Conservation (phyloP, 2,888 invertebrate species). For the Brachyopa scutellaris region DNA sequence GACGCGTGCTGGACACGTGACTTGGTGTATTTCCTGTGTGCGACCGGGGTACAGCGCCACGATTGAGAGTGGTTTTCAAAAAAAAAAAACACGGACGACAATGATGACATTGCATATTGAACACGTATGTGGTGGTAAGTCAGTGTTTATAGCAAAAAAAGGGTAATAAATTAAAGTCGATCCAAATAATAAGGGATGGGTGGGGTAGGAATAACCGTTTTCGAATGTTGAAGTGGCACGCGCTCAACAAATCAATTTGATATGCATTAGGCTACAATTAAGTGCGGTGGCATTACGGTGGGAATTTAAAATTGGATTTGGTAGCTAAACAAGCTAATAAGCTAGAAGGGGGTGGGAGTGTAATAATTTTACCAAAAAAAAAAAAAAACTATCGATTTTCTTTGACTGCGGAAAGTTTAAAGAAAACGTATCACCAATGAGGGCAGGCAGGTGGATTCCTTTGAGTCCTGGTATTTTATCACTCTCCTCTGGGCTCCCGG, state of each 20-base stretch:
- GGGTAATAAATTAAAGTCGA: conserved; percentile 69
- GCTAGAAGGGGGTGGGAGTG: neutral
- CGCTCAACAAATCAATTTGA: conserved; percentile 63
- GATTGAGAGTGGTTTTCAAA: conserved; percentile 23
- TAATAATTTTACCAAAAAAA: too few species aligned
- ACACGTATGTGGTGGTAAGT: conserved; percentile 52
- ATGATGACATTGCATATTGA: conserved; percentile 61
- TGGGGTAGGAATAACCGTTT: neutral
- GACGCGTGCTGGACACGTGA: conserved; percentile 80
- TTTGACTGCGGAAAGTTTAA: too few species aligned
- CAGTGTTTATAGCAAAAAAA: conserved; percentile 31
- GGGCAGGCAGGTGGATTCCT: too few species aligned
- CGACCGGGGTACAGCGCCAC: too few species aligned
- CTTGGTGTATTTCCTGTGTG: conserved; percentile 69
- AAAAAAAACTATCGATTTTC: too few species aligned
- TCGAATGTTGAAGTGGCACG: conserved; percentile 39
- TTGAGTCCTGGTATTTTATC: too few species aligned
- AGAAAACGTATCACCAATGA: too few species aligned
- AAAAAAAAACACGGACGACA: conserved; percentile 31
- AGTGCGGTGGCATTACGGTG: conserved; percentile 40
- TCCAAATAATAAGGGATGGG: conserved; percentile 25
- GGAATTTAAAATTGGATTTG: conserved; percentile 35
- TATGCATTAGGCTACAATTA: conserved; percentile 62
- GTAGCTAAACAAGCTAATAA: conserved; percentile 23
- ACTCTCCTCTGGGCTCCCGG: too few species aligned